Percentiles rank a stretch among this genome's conserved stretches.
Conservation (phyloP, 2,113 vertebrate genomes). For the Catharus fuscescens region DNA sequence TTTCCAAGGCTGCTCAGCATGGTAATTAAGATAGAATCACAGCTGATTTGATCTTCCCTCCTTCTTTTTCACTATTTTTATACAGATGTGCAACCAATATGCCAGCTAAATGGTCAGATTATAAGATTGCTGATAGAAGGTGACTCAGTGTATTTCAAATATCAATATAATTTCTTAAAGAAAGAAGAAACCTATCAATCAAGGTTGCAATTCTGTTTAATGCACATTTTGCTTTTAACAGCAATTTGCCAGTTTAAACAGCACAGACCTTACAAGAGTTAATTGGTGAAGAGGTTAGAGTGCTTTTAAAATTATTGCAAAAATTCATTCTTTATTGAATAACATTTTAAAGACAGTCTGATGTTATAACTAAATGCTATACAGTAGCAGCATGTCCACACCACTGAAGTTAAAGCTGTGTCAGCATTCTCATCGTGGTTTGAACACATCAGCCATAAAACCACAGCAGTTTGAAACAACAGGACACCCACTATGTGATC, state of each 20-base stretch:
- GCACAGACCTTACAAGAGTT: slow-evolving; percentile 66
- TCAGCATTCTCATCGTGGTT: slow-evolving; percentile 35
- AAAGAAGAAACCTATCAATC: slow-evolving; percentile 55
- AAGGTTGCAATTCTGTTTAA: slow-evolving; percentile 71
- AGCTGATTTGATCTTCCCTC: neutral
- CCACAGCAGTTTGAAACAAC: slow-evolving; percentile 14
- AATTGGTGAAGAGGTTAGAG: slow-evolving; percentile 68
- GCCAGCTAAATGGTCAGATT: neutral
- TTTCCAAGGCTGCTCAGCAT: neutral
- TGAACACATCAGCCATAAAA: slow-evolving; percentile 44
- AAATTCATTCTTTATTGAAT: slow-evolving; percentile 73
- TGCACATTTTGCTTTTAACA: slow-evolving; percentile 76
- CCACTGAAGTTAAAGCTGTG: slow-evolving; percentile 51
- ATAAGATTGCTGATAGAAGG: neutral
- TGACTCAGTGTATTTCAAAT: neutral
- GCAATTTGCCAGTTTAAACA: slow-evolving; percentile 74
- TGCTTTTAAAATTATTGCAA: slow-evolving; percentile 74
- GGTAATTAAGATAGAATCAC: neutral
- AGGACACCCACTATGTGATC: neutral
- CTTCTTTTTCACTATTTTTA: neutral
- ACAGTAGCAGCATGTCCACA: slow-evolving; percentile 52
- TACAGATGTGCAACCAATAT: neutral
- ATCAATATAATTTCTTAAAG: neutral
- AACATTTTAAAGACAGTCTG: slow-evolving; percentile 64
- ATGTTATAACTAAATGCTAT: slow-evolving; percentile 45